Conservation (phyloP, 2,888 invertebrate species). For the Tricholauxania praeusta region DNA sequence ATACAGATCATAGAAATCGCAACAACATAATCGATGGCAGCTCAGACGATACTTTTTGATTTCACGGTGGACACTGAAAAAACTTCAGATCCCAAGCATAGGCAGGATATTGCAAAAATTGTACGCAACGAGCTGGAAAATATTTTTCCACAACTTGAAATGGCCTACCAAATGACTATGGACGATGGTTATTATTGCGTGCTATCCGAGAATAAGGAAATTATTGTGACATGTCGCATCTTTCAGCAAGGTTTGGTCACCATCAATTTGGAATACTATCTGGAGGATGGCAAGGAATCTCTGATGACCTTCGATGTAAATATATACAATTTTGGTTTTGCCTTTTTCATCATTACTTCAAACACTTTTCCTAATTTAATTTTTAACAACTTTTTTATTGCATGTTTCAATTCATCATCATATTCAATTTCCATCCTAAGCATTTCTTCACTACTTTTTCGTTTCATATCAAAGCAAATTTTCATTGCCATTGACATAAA, state of each 20-base stretch:
- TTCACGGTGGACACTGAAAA: conserved; percentile 80
- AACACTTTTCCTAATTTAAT: conserved; percentile 2
- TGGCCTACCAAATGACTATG: conserved; percentile 75
- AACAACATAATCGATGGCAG: conserved; percentile 73
- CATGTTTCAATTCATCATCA: conserved; percentile 43
- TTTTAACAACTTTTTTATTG: conserved; percentile 23
- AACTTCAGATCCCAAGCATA: conserved; percentile 75
- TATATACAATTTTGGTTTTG: background rate
- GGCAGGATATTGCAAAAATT: conserved; percentile 75
- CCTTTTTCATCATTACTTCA: background rate
- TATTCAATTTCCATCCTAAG: conserved; percentile 41
- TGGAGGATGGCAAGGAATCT: conserved; percentile 79
- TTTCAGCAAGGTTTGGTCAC: conserved; percentile 83
- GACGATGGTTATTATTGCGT: conserved; percentile 80
- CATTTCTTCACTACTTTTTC: too few relatives aligned
- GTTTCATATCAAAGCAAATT: background rate
- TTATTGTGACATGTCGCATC: conserved; percentile 78
- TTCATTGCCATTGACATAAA: conserved; percentile 35
- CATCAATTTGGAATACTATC: conserved; percentile 86
- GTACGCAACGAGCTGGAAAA: conserved; percentile 79
- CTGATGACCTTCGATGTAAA: conserved; percentile 82
- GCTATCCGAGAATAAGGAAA: conserved; percentile 78
- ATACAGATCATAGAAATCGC: background rate
- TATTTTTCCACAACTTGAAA: conserved; percentile 78
- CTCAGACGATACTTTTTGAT: conserved; percentile 83